Percentiles rank a stretch among this genome's conserved stretches.
These are phyloP conservation scores for Corythaixoides concolor DNA, from an alignment of 2,113 vertebrate genomes.

Conservation along the genomic window DNA sequence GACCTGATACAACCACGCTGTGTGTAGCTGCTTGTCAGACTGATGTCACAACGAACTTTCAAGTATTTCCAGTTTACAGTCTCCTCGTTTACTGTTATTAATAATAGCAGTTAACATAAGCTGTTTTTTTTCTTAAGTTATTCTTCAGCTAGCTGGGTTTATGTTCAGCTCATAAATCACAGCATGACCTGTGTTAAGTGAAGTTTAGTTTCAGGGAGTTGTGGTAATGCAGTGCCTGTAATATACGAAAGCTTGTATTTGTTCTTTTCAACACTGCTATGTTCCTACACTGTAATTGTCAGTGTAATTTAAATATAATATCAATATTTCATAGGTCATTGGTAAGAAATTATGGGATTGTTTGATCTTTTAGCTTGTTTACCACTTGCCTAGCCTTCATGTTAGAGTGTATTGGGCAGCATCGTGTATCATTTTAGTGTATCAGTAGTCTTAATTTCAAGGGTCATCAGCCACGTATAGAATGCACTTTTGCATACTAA, in stretches of 20 bases:
- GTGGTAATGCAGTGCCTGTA: neutral
- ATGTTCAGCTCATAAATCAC: slow-evolving; percentile 1
- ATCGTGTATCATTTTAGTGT: neutral
- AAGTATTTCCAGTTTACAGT: neutral
- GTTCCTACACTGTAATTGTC: neutral
- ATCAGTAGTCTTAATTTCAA: slow-evolving; percentile 65
- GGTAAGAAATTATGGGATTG: neutral
- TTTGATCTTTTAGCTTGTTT: neutral
- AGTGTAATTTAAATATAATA: neutral
- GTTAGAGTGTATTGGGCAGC: neutral
- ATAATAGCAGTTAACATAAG: neutral
- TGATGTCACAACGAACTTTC: neutral
- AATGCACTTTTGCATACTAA: neutral
- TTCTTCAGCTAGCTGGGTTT: neutral
- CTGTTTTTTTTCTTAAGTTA: neutral
- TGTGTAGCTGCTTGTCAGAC: neutral
- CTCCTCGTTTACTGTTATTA: neutral
- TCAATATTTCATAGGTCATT: neutral
- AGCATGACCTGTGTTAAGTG: neutral
- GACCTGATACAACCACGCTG: neutral
- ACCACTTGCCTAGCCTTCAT: neutral
- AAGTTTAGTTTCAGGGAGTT: slow-evolving; percentile 45
- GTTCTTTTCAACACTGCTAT: neutral
- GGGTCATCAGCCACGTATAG: slow-evolving; percentile 33
- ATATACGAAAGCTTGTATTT: neutral